Base-by-base conservation (phyloP, 1,140 invertebrate species). In the Tetragnatha versicolor region DNA sequence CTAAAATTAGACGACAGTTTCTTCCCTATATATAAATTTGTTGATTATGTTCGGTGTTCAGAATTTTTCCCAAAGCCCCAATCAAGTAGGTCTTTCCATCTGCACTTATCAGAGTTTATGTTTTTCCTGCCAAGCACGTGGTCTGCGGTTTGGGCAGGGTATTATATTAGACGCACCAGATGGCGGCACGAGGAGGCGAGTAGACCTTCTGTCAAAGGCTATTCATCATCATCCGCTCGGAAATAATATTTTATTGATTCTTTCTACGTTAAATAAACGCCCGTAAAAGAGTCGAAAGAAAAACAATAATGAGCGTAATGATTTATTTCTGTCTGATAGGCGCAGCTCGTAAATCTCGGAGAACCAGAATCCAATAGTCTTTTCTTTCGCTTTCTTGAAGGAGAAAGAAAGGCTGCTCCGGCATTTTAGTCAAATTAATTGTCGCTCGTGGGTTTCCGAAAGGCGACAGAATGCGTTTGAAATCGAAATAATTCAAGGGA, bases 211-310 rank as follows among this genome's bases (percentile, higher is more conserved):
- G 76, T 69, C 63, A 69, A 60, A 22, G 27, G 7, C 12, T 25
- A 73, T 79, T 69, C 76, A 79, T 79, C 76, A 79, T 61, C 76
- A 69, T 69, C 65, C 37, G 63, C 27, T 79, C 39, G 63, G 76
- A 60, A 79, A 68, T 77, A 77, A 65, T 79, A 79, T 79, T 79
- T 77, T 79, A 79, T 79, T 79, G 76, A 79, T 79, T 79, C 63
- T 39, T 69, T 69, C 51, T 29, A 47, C 76, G 76, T 79, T 69
- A 79, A 79, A 79, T 79, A 69, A 79, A 79, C 65, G 76, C 53
- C 53, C 76, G 65, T 79, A 79, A 79, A 79, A 79, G 73, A 65
- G 63, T 51, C 39, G 37, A 76, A 68, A 39, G 37, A 79, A 79
- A 79, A 79, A 79, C 65, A 79, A 79, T 79, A 79, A 77, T 68